A percentile compares a stretch with the other conserved stretches of the same genome.
These are phyloP conservation scores for Molanna angustata DNA, from an alignment of 2,888 invertebrate species.

Conservation along the genomic window DNA sequence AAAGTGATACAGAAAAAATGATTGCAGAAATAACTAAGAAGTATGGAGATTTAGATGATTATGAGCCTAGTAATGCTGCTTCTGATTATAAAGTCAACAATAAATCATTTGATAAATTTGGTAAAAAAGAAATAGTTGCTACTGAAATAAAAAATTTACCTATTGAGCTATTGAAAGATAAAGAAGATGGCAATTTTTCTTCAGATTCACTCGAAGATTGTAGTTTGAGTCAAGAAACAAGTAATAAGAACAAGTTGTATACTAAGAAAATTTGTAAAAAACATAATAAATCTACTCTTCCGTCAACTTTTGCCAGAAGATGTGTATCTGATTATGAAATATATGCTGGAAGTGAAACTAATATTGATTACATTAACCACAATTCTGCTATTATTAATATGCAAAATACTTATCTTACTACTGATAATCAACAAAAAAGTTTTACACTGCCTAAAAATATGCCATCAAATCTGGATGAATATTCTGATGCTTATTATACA, in stretches of 20 bases:
- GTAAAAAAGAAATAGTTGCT: conserved; percentile 13
- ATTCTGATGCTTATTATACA: conserved; percentile 47
- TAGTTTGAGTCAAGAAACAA: conserved; percentile 56
- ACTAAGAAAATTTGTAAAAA: conserved; percentile 56
- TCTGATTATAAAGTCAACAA: conserved; percentile 29
- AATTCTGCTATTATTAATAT: not conserved
- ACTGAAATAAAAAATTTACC: conserved; percentile 33
- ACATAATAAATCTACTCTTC: conserved; percentile 47
- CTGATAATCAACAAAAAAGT: conserved; percentile 42
- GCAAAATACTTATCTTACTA: not conserved
- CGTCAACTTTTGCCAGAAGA: conserved; percentile 55
- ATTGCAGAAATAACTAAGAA: conserved; percentile 63
- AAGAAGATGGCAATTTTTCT: conserved; percentile 70
- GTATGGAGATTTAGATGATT: conserved; percentile 60
- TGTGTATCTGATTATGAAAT: conserved; percentile 80
- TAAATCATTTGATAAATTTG: conserved; percentile 21
- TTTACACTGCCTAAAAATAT: conserved; percentile 53
- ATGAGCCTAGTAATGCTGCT: conserved; percentile 39
- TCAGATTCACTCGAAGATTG: conserved; percentile 77
- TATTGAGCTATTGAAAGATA: conserved; percentile 29
- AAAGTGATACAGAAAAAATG: conserved; percentile 64
- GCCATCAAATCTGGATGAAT: conserved; percentile 54
- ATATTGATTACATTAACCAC: conserved; percentile 38
- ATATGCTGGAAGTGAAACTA: conserved; percentile 47
- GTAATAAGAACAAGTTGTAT: conserved; percentile 51